Conservation (phyloP, 2,888 invertebrate species). For the Drosophila paracracens region DNA sequence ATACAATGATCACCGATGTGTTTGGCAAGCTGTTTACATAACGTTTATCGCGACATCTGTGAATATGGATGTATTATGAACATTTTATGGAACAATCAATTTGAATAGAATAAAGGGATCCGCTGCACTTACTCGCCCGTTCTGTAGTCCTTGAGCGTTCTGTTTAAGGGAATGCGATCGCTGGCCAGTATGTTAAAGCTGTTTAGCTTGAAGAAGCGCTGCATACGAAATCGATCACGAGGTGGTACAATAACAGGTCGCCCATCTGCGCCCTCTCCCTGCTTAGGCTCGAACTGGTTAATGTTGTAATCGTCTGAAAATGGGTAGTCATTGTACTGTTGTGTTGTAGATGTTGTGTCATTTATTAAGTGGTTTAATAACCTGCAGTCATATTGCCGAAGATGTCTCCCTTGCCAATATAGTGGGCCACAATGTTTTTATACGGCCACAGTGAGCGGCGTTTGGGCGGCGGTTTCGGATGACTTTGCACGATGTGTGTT, state of each 20-base stretch:
- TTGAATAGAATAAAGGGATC: too few species aligned
- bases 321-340: slow-evolving; percentile 50
- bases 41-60: slow-evolving; percentile 87
- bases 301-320: slow-evolving; percentile 86
- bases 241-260: slow-evolving; percentile 91
- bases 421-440: slow-evolving; percentile 92
- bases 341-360: slow-evolving; percentile 51
- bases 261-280: slow-evolving; percentile 91
- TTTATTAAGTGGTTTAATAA: slow-evolving; percentile 59
- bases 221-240: slow-evolving; percentile 91
- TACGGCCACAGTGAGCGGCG: slow-evolving; percentile 81
- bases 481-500: slow-evolving; percentile 72
- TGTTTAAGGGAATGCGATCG: slow-evolving; percentile 94
- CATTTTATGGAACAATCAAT: background rate
- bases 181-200: slow-evolving; percentile 95
- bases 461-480: slow-evolving; percentile 81
- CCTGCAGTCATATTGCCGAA: slow-evolving; percentile 93
- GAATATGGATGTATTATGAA: slow-evolving; percentile 27
- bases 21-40: slow-evolving; percentile 90
- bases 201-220: slow-evolving; percentile 92
- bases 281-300: slow-evolving; percentile 91
- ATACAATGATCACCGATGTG: slow-evolving; percentile 97
- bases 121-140: slow-evolving; percentile 88
- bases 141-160: slow-evolving; percentile 93
- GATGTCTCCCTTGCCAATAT: slow-evolving; percentile 92